Percentiles rank a stretch among this genome's conserved stretches.
Evolutionary conservation across 2,888 invertebrate species (phyloP).

Genomic region (Diarsia mendica): DNA sequence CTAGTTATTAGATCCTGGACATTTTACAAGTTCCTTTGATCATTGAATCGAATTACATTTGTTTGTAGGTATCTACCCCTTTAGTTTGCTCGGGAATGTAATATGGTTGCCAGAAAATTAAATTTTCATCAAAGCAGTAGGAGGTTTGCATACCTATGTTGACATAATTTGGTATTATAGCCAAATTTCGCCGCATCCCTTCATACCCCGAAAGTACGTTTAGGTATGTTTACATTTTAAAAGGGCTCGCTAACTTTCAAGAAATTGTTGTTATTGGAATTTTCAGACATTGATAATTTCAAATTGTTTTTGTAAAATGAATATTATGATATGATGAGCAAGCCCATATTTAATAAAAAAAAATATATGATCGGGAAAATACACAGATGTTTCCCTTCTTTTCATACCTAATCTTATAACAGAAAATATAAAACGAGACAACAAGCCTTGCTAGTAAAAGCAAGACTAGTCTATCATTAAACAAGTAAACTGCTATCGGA

Average conservation of each 20-base stretch:
- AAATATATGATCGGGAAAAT: neutral
- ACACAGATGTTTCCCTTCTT: neutral
- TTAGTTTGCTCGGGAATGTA: slow-evolving; percentile 14
- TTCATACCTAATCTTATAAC: slow-evolving; percentile 2
- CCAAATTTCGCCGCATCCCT: neutral
- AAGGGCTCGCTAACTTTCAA: neutral
- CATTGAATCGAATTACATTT: slow-evolving; percentile 42
- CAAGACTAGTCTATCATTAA: slow-evolving; percentile 28
- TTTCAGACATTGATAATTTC: neutral
- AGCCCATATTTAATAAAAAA: no score
- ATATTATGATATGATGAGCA: no score
- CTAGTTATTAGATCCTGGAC: slow-evolving; percentile 33
- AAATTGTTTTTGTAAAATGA: neutral
- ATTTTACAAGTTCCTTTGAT: slow-evolving; percentile 35
- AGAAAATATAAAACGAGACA: slow-evolving; percentile 13
- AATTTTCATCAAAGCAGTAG: slow-evolving; percentile 3
- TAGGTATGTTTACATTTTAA: neutral
- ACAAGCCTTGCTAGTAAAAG: slow-evolving; percentile 8
- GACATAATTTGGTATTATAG: slow-evolving; percentile 1
- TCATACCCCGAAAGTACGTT: neutral
- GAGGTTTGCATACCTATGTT: neutral
- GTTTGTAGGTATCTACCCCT: slow-evolving; percentile 6
- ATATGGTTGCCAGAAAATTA: neutral
- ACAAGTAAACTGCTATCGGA: slow-evolving; percentile 30
- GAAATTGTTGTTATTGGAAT: neutral